Base-by-base conservation (phyloP, 2,113 vertebrate species). In the Acanthochromis polyacanthus region DNA sequence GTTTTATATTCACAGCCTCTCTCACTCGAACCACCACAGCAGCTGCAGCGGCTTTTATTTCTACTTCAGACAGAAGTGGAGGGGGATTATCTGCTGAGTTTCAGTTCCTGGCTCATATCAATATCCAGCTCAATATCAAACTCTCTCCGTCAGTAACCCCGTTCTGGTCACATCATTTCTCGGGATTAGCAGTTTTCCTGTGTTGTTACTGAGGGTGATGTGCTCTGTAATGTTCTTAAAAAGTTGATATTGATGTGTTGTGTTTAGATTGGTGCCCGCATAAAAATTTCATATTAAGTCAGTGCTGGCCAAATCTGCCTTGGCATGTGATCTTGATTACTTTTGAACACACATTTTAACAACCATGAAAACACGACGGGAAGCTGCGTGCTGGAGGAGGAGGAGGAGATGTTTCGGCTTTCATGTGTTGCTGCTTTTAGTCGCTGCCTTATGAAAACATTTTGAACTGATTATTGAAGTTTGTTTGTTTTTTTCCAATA, bases 41-140 rank as follows among this genome's bases (percentile, higher is more conserved):
- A 48, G 55, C 52, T 53, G 16, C 19, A 79, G 46, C n/a, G 14
- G 40, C 8, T 64, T 71, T 62, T 9, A 66, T 73, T 71, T 66
- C 66, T 56, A 38, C 67, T n/a, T 52, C 40, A 19, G 32, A 51
- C 46, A 82, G 66, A 83, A 62, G 45, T 75, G 6, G 56, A 75
- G 65, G 61, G 56, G 51, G 62, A 61, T 38, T 1, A 25, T n/a
- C 25, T 17, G 19, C 56, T 53, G 40, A 32, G 53, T 36, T 65
- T 52, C 59, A 45, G 28, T 20, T 63, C 20, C 46, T 38, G n/a
- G 12, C 30, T 32, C 16, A 20, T 23, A 51, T 51, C 23, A 50
- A 36, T 59, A 71, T 48, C n/a, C 10, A 30, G 11, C 40, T 43
- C 40, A 14, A 36, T 43, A 50, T 50, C 71, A n/a, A 50, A 17